A percentile compares a stretch with the other conserved stretches of the same genome.
These are phyloP conservation scores for Cricetomys ansorgei DNA, from an alignment of 2,113 vertebrate genomes.

Conservation along the genomic window DNA sequence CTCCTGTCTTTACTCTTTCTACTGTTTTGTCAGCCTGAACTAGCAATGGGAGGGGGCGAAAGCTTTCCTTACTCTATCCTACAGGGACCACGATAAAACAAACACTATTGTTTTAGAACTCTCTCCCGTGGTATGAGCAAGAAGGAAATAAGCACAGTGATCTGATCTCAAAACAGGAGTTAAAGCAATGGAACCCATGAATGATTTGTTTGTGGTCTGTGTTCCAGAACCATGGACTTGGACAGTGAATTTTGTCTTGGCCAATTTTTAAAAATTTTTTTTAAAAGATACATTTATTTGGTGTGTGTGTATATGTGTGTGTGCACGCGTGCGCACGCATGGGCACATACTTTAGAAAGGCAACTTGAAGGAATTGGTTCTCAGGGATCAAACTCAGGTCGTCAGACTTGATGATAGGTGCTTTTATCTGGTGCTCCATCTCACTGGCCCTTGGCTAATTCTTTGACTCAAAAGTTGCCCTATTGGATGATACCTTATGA, in stretches of 20 bases:
- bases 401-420: neutral
- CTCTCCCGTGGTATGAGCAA: accelerated
- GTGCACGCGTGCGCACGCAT: neutral
- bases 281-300: neutral
- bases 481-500: neutral
- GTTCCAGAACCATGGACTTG: neutral
- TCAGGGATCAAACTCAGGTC: neutral
- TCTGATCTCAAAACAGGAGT: neutral
- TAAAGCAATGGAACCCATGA: neutral
- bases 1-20: neutral
- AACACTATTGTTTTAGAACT: neutral
- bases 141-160: neutral
- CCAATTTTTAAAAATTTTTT: neutral
- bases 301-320: neutral
- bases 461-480: neutral
- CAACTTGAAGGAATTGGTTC: neutral
- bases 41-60: neutral
- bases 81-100: accelerated
- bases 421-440: neutral
- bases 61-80: neutral
- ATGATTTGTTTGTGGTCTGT: too few species aligned
- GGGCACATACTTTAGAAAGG: neutral
- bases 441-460: neutral
- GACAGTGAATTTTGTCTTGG: neutral
- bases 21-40: neutral